Conservation (phyloP, 2,113 vertebrate genomes). For the Nothoprocta pentlandii region DNA sequence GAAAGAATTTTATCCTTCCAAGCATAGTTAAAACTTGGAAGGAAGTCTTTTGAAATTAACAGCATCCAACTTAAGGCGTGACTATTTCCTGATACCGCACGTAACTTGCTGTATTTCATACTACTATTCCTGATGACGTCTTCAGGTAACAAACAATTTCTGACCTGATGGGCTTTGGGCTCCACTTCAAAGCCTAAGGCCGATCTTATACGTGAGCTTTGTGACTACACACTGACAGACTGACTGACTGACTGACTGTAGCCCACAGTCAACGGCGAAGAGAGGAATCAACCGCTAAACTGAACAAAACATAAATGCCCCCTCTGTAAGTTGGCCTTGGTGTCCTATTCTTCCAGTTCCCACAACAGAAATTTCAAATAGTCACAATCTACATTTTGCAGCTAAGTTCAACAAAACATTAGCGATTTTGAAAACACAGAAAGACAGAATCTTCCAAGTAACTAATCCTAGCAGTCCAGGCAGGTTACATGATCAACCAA, state of each 20-base stretch:
- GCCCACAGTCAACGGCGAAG: background rate
- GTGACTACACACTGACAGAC: background rate
- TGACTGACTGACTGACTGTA: background rate
- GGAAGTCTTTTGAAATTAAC: background rate
- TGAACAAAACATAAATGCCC: background rate
- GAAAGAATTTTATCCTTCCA: background rate
- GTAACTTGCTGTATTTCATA: background rate
- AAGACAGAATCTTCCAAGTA: background rate
- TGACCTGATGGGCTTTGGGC: background rate
- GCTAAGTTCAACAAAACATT: background rate
- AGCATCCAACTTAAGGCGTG: background rate
- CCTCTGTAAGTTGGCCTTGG: background rate
- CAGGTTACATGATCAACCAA: background rate
- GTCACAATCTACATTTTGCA: background rate
- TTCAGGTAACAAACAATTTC: background rate
- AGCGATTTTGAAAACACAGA: background rate
- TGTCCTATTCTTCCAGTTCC: background rate
- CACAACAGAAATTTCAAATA: background rate
- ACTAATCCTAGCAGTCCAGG: background rate
- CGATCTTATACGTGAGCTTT: background rate
- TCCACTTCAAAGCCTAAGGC: background rate
- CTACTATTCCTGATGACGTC: background rate
- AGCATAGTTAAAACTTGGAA: background rate
- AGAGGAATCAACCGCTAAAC: background rate
- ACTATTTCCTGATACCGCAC: background rate